These are phyloP conservation scores for Exocentrus adspersus DNA, from an alignment of 2,888 invertebrate species.

Conservation along the genomic window DNA sequence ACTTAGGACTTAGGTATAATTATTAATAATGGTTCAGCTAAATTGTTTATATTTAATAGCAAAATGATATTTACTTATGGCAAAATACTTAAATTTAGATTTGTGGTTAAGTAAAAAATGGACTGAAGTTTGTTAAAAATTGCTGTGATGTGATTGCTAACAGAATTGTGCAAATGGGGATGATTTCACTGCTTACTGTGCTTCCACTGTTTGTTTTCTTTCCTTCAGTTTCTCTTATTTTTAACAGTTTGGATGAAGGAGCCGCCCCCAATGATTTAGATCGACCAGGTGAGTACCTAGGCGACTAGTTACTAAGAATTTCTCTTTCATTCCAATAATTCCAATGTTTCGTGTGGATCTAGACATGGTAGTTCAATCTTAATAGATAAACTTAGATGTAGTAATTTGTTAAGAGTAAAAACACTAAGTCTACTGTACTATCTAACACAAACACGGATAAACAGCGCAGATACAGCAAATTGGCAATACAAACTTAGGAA, in stretches of 20 bases:
- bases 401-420: too few species aligned
- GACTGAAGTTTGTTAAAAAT: slow-evolving; percentile 12
- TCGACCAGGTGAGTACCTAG: slow-evolving; percentile 70
- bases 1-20: too few species aligned
- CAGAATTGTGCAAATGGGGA: slow-evolving; percentile 52
- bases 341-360: too few species aligned
- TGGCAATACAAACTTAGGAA: too few species aligned
- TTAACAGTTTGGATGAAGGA: slow-evolving; percentile 67
- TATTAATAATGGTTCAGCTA: slow-evolving; percentile 9
- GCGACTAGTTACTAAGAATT: too few species aligned
- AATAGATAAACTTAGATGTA: too few species aligned
- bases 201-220: slow-evolving; percentile 62
- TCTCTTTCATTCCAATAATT: too few species aligned
- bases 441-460: too few species aligned
- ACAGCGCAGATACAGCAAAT: too few species aligned
- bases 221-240: slow-evolving; percentile 63
- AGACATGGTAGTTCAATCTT: too few species aligned
- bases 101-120: slow-evolving; percentile 3
- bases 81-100: neutral
- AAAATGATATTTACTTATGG: too few species aligned
- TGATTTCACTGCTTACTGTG: slow-evolving; percentile 65
- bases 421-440: too few species aligned
- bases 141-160: slow-evolving; percentile 28
- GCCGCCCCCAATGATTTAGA: slow-evolving; percentile 71
- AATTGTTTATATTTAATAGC: slow-evolving; percentile 8